Evolutionary conservation across 2,888 invertebrate species (phyloP).

Genomic region (Eucera pruinosa): DNA sequence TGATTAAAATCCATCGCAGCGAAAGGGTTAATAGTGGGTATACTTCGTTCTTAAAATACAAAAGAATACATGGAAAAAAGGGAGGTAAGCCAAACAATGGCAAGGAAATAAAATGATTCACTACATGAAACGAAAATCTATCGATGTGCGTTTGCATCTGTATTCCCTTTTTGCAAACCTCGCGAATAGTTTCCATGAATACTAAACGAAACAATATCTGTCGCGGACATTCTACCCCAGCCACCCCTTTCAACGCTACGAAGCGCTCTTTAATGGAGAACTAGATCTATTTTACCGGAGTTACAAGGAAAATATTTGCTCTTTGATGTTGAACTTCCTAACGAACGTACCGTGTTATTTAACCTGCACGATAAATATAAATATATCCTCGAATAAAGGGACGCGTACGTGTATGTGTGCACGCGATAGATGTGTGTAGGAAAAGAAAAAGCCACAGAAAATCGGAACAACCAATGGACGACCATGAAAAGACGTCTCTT

Average conservation of each 20-base stretch:
- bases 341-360: constrained; percentile 25
- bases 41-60: too few species aligned
- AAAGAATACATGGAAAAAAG: neutral
- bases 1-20: too few species aligned
- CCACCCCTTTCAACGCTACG: constrained; percentile 7
- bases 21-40: too few species aligned
- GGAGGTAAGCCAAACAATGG: too few species aligned
- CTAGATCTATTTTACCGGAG: constrained; percentile 17
- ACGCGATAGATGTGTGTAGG: neutral
- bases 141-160: too few species aligned
- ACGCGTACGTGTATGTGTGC: neutral
- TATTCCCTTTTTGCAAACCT: constrained; percentile 39
- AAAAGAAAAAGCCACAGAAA: neutral
- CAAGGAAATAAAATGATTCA: constrained; percentile 6
- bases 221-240: constrained; percentile 8
- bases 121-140: constrained; percentile 46
- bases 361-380: neutral
- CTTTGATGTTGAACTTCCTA: constrained; percentile 17
- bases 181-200: constrained; percentile 54
- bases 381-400: neutral
- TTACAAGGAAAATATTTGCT: constrained; percentile 32
- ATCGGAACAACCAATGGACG: neutral
- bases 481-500: constrained; percentile 21
- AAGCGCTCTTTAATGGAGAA: constrained; percentile 52
- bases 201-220: constrained; percentile 40